Conservation (phyloP, 2,797 vertebrate genomes). For the Xerus rutilus region DNA sequence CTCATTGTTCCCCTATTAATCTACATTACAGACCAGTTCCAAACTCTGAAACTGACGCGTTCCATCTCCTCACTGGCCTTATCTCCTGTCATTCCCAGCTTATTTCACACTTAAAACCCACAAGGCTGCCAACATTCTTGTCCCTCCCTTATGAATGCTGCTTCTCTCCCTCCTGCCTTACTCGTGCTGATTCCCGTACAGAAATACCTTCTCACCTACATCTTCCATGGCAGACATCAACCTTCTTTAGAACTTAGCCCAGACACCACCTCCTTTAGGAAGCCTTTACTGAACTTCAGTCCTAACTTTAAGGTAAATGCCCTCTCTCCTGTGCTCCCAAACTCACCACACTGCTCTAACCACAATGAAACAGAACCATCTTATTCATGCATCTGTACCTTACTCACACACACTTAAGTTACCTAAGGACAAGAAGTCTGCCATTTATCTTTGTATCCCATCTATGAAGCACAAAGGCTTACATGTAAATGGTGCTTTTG, state of each 20-base stretch:
- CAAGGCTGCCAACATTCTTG: neutral
- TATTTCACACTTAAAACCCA: neutral
- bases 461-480: neutral
- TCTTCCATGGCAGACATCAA: neutral
- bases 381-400: neutral
- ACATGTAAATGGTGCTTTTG: neutral
- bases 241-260: constrained; percentile 3
- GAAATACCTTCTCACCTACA: neutral
- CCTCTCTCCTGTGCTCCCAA: neutral
- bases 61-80: neutral
- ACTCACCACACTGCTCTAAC: neutral
- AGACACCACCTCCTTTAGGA: neutral
- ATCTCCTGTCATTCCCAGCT: neutral
- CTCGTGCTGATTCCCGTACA: neutral
- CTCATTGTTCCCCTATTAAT: neutral
- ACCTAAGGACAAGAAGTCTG: neutral
- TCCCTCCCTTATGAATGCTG: too few species aligned
- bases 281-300: neutral
- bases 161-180: neutral
- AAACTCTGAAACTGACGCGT: neutral
- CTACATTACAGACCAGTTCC: neutral
- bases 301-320: neutral
- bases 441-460: neutral
- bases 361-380: neutral
- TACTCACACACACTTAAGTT: neutral